phyloP scores from a whole-genome alignment of 2,888 invertebrate species.

The Melitaea athalia region DNA sequence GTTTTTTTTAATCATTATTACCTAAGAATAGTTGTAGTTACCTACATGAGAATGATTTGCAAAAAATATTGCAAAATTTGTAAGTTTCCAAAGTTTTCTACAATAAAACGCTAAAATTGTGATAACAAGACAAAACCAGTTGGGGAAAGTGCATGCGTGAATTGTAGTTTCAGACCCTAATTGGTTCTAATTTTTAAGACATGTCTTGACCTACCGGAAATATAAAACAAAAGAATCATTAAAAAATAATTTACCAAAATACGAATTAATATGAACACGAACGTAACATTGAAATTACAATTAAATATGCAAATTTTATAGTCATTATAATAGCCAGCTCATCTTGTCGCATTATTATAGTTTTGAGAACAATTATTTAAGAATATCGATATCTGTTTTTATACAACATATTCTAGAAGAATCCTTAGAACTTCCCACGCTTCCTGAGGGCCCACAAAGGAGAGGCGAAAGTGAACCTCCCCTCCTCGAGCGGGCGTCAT shows the following conservation, averaged over 20 bases:
- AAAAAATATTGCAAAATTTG: background rate
- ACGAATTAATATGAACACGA: background rate
- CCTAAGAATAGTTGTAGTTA: too few species aligned
- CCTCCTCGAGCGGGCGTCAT: slow-evolving; percentile 51
- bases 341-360: background rate
- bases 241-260: background rate
- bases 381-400: background rate
- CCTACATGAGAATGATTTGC: background rate
- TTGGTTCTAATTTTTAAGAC: slow-evolving; percentile 15
- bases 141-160: slow-evolving; percentile 17
- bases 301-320: background rate
- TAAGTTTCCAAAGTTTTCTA: slow-evolving; percentile 11
- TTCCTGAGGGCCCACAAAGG: slow-evolving; percentile 46
- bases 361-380: background rate
- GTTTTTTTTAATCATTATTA: too few species aligned
- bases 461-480: slow-evolving; percentile 63
- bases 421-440: slow-evolving; percentile 35
- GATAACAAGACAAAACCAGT: slow-evolving; percentile 15
- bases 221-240: background rate
- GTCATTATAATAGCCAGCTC: background rate
- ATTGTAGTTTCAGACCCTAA: slow-evolving; percentile 17
- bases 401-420: slow-evolving; percentile 21
- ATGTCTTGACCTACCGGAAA: background rate
- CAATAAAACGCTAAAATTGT: slow-evolving; percentile 14
- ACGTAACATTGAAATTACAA: background rate